Conservation (phyloP, 1,140 invertebrate genomes). For the Bombus huntii region DNA sequence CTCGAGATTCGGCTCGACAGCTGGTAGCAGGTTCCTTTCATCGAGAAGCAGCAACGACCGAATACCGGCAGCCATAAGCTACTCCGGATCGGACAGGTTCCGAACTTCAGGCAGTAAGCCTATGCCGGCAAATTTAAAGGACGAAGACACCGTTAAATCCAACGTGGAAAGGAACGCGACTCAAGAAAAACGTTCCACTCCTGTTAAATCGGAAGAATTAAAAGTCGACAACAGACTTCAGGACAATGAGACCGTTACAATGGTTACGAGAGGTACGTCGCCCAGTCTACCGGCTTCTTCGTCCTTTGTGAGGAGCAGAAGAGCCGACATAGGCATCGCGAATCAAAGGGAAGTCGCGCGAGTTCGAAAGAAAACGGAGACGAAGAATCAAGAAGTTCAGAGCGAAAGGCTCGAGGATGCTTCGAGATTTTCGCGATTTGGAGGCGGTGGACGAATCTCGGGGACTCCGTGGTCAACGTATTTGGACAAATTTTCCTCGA, state of each 20-base stretch:
- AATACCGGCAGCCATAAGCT: slow-evolving; percentile 51
- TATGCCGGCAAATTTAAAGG: slow-evolving; percentile 42
- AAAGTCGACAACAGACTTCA: slow-evolving; percentile 52
- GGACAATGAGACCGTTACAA: slow-evolving; percentile 82
- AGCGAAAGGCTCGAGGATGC: slow-evolving; percentile 86
- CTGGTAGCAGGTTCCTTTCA: slow-evolving; percentile 53
- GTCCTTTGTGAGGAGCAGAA: slow-evolving; percentile 84
- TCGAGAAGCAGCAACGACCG: slow-evolving; percentile 63
- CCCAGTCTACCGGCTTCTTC: slow-evolving; percentile 88
- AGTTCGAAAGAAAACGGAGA: slow-evolving; percentile 83
- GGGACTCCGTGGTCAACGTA: slow-evolving; percentile 86
- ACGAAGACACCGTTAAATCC: slow-evolving; percentile 43
- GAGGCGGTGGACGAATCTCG: slow-evolving; percentile 83
- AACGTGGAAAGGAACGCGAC: slow-evolving; percentile 31
- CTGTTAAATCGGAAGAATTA: slow-evolving; percentile 23
- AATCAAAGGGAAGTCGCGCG: slow-evolving; percentile 86
- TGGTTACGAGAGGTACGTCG: slow-evolving; percentile 89
- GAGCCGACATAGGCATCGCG: slow-evolving; percentile 88
- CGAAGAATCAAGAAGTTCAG: slow-evolving; percentile 87
- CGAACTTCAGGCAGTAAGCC: slow-evolving; percentile 59
- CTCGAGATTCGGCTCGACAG: slow-evolving; percentile 58
- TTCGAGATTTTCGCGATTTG: slow-evolving; percentile 85
- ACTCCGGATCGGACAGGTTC: slow-evolving; percentile 62
- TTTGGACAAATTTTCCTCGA: slow-evolving; percentile 82
- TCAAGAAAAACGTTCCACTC: slow-evolving; percentile 1